Evolutionary conservation across 2,888 invertebrate genomes (phyloP).

Genomic region (Parapristionchus giblindavisi): DNA sequence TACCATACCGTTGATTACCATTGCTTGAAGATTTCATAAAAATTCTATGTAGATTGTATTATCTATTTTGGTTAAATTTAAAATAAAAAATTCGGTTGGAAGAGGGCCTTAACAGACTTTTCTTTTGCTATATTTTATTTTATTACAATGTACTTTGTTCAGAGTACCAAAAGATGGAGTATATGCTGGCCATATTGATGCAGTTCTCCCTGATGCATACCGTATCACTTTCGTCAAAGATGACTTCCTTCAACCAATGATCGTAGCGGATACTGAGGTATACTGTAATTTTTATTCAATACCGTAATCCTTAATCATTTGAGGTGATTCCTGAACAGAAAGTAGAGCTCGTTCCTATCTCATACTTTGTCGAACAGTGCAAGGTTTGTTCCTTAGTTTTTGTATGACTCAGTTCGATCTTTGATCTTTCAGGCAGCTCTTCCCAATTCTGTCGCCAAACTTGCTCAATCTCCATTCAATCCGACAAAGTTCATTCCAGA

Average conservation of each 20-base stretch:
- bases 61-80: not conserved
- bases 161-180: constrained; percentile 63
- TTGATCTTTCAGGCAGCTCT: constrained; percentile 42
- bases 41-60: no score
- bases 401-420: not conserved
- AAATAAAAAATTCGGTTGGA: not conserved
- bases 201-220: constrained; percentile 64
- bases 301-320: not conserved
- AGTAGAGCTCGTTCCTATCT: constrained; percentile 60
- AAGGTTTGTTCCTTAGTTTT: constrained; percentile 7
- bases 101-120: constrained; percentile 6
- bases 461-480: constrained; percentile 24
- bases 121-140: not conserved
- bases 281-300: not conserved
- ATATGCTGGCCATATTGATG: constrained; percentile 68
- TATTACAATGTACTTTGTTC: not conserved
- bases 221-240: constrained; percentile 68
- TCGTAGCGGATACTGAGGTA: constrained; percentile 52
- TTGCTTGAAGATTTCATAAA: no score
- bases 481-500: constrained; percentile 31
- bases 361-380: constrained; percentile 68
- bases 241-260: constrained; percentile 45
- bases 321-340: constrained; percentile 61
- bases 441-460: constrained; percentile 29
- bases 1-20: no score